A percentile compares a stretch with the other conserved stretches of the same genome.
Evolutionary conservation across 2,797 vertebrate species (phyloP).

Genomic region (Onychomys leucogaster): DNA sequence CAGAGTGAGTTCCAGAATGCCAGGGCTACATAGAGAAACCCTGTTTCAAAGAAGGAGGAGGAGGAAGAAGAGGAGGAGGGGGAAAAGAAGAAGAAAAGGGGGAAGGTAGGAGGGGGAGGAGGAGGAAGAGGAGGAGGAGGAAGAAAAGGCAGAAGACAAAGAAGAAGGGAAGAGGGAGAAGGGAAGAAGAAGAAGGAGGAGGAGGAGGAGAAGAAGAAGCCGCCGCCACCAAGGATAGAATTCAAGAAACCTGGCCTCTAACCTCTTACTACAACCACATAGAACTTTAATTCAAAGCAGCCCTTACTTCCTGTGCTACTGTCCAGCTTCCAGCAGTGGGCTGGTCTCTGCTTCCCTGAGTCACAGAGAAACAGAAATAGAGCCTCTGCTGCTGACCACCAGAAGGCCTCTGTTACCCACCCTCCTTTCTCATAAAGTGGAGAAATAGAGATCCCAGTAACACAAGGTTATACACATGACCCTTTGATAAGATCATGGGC

Average conservation of each 20-base stretch:
- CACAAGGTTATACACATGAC: neutral
- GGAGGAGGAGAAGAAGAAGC: too few species aligned
- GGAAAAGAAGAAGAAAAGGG: fast-evolving
- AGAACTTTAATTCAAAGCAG: slow-evolving; percentile 43
- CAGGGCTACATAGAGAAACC: neutral
- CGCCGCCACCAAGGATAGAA: neutral
- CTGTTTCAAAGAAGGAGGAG: too few species aligned
- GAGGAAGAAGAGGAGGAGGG: too few species aligned
- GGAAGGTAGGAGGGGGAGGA: too few species aligned
- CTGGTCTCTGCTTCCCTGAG: slow-evolving; percentile 22
- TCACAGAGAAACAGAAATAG: neutral
- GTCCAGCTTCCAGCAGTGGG: neutral
- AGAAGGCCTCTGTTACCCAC: neutral
- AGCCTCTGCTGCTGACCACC: neutral
- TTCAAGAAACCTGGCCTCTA: slow-evolving; percentile 11
- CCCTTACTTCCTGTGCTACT: neutral
- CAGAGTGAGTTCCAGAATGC: neutral
- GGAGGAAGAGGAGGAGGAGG: too few species aligned
- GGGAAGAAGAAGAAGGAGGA: too few species aligned
- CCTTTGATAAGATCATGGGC: neutral
- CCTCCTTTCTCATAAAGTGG: neutral
- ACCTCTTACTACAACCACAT: neutral
- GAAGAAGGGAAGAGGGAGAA: too few species aligned
- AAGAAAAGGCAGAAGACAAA: fast-evolving
- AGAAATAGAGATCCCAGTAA: neutral